These are phyloP conservation scores for Deilephila porcellus DNA, from an alignment of 2,888 invertebrate genomes.

Conservation along the genomic window DNA sequence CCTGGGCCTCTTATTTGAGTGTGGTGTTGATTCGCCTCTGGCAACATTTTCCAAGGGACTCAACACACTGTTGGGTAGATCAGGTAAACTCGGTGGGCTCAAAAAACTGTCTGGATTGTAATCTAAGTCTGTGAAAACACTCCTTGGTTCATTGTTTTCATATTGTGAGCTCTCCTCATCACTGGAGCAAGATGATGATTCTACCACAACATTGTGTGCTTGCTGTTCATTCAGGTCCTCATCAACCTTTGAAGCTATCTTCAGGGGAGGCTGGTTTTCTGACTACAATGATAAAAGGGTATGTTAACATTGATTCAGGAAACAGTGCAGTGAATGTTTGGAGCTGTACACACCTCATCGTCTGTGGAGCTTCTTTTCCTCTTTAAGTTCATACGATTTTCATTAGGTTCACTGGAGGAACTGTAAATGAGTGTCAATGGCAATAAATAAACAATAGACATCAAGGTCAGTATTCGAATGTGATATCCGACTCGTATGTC, in stretches of 20 bases:
- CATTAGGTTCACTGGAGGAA: slow-evolving; percentile 69
- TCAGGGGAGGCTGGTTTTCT: slow-evolving; percentile 78
- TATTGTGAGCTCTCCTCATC: slow-evolving; percentile 72
- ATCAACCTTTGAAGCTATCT: slow-evolving; percentile 62
- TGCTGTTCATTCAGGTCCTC: slow-evolving; percentile 66
- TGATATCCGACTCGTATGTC: slow-evolving; percentile 48
- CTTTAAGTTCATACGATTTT: slow-evolving; percentile 72
- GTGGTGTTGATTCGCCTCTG: slow-evolving; percentile 79
- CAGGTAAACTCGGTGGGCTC: slow-evolving; percentile 79
- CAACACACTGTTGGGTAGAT: slow-evolving; percentile 73
- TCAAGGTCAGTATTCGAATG: slow-evolving; percentile 64
- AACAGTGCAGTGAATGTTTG: slow-evolving; percentile 31
- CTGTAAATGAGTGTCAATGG: slow-evolving; percentile 61
- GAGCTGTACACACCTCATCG: slow-evolving; percentile 71
- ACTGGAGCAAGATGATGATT: slow-evolving; percentile 77
- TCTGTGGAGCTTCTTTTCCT: slow-evolving; percentile 77
- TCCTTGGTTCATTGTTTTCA: slow-evolving; percentile 65
- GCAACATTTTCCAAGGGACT: slow-evolving; percentile 81
- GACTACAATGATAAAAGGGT: slow-evolving; percentile 61
- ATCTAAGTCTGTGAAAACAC: slow-evolving; percentile 74
- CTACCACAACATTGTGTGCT: slow-evolving; percentile 74
- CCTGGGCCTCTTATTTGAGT: slow-evolving; percentile 79
- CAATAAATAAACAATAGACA: slow-evolving; percentile 67
- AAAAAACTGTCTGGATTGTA: slow-evolving; percentile 79
- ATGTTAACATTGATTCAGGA: slow-evolving; percentile 32